These are phyloP conservation scores for Brevimyrus niger DNA, from an alignment of 2,113 vertebrate genomes.

Conservation along the genomic window DNA sequence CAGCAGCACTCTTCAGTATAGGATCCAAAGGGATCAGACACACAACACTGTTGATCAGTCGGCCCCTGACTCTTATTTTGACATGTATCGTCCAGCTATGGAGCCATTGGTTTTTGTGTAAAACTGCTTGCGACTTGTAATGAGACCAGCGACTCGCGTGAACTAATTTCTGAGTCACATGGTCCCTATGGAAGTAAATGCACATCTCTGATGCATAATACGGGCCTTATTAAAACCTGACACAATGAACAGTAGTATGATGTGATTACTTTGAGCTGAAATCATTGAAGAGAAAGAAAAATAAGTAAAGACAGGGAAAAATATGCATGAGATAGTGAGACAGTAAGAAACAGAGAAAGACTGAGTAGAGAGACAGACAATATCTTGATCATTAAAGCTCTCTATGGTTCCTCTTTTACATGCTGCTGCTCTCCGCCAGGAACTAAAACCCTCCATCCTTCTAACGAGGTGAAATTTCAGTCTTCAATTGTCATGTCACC, in stretches of 20 bases:
- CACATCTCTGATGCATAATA: neutral
- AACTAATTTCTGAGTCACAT: neutral
- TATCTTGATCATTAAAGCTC: neutral
- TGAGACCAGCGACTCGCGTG: neutral
- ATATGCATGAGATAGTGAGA: neutral
- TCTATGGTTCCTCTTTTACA: neutral
- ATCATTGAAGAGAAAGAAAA: neutral
- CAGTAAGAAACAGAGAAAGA: neutral
- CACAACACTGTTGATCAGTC: neutral
- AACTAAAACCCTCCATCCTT: neutral
- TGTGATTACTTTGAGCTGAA: neutral
- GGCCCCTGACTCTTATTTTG: neutral
- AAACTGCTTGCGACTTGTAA: neutral
- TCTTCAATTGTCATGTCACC: neutral
- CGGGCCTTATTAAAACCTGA: neutral
- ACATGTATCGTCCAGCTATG: neutral
- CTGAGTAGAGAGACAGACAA: neutral
- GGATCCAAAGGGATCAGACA: neutral
- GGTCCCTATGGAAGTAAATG: neutral
- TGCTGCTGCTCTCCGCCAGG: neutral
- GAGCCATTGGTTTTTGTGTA: neutral
- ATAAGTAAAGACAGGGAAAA: neutral
- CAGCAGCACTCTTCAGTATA: neutral
- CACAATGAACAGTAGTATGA: neutral
- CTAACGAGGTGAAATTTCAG: neutral